Evolutionary conservation across 2,888 invertebrate species (phyloP).

Genomic region (Rhopalosiphum nymphaeae): DNA sequence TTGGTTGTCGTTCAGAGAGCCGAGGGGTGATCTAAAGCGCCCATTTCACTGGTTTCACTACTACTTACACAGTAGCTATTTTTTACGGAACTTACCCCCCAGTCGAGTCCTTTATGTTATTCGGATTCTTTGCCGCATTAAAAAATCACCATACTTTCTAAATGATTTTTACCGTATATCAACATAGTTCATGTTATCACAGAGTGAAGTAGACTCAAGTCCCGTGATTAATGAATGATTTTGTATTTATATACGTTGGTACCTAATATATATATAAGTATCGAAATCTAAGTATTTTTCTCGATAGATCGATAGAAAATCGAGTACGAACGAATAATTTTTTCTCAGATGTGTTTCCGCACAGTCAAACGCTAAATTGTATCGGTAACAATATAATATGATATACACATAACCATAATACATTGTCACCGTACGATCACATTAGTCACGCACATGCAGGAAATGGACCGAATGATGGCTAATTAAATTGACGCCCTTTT

Average conservation of each 20-base stretch:
- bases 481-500: neutral
- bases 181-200: neutral
- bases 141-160: neutral
- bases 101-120: neutral
- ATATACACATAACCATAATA: no score
- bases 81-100: neutral
- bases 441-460: neutral
- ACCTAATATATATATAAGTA: neutral
- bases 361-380: neutral
- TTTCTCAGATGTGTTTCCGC: neutral
- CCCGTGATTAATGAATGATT: neutral
- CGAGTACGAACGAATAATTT: neutral
- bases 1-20: neutral
- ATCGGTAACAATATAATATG: neutral
- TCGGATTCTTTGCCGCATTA: neutral
- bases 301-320: neutral
- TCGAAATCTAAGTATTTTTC: neutral
- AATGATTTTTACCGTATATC: neutral
- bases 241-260: neutral
- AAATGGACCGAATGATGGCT: neutral
- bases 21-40: neutral
- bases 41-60: neutral
- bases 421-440: neutral
- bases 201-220: neutral
- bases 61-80: neutral